phyloP scores from a whole-genome alignment of 2,797 vertebrate species.

The Chaetophractus vellerosus region DNA sequence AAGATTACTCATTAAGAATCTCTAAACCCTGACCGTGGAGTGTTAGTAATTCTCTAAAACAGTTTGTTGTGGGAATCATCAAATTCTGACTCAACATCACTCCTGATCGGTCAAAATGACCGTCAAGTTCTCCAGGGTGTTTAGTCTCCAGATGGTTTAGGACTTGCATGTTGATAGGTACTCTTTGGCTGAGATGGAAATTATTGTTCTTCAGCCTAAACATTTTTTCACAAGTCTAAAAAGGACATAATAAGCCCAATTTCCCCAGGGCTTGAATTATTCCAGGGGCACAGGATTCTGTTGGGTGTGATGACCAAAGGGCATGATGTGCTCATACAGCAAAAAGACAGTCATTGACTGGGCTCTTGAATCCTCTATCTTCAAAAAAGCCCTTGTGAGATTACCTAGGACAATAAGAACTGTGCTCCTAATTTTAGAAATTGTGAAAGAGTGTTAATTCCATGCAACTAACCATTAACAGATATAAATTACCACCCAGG shows the following conservation, averaged over 20 bases:
- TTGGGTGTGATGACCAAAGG: conserved; percentile 45
- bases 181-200: neutral
- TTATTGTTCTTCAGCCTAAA: neutral
- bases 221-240: conserved; percentile 31
- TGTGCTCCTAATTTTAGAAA: neutral
- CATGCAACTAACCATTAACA: neutral
- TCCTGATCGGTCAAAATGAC: neutral
- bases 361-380: neutral
- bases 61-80: neutral
- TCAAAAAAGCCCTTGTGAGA: neutral
- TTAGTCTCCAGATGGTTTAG: conserved; percentile 39
- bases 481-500: neutral
- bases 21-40: conserved; percentile 30
- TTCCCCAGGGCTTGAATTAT: conserved; percentile 17
- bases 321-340: neutral
- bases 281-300: neutral
- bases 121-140: neutral
- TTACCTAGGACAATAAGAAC: no score
- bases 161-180: conserved; percentile 9
- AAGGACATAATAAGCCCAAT: conserved; percentile 24
- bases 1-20: conserved; percentile 56
- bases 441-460: neutral
- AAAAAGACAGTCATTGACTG: conserved; percentile 1
- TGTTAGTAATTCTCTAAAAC: conserved; percentile 52
- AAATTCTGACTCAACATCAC: conserved; percentile 31